These are phyloP conservation scores for Oenanthe oenanthe DNA, from an alignment of 2,113 vertebrate genomes.

Conservation along the genomic window DNA sequence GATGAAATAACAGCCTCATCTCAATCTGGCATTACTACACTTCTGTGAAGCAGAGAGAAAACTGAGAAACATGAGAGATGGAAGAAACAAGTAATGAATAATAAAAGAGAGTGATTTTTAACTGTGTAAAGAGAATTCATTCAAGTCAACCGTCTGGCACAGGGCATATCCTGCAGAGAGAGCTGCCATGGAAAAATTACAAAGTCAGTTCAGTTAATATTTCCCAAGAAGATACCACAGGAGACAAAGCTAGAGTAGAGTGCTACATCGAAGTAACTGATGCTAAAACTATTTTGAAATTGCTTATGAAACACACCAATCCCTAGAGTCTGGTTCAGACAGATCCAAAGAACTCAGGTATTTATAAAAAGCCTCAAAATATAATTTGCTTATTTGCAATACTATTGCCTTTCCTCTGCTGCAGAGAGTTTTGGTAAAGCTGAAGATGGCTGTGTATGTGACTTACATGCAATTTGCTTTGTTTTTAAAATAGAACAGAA, in stretches of 20 bases:
- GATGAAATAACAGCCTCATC: conserved; percentile 24
- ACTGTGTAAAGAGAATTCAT: conserved; percentile 54
- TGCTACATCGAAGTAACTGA: not conserved
- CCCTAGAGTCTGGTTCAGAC: not conserved
- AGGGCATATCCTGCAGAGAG: conserved; percentile 53
- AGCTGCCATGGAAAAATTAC: conserved; percentile 50
- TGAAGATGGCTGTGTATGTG: not conserved
- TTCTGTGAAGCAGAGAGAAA: conserved; percentile 1
- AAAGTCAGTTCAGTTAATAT: conserved; percentile 8
- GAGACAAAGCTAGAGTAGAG: not conserved
- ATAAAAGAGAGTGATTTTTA: conserved; percentile 64
- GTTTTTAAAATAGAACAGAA: not conserved
- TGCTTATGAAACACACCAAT: not conserved
- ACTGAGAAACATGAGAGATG: conserved; percentile 47
- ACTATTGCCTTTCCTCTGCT: not conserved
- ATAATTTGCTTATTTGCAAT: not conserved
- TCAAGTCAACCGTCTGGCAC: conserved; percentile 66
- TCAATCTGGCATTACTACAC: not conserved
- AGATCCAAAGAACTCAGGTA: not conserved
- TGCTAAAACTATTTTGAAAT: not conserved
- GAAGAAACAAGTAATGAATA: conserved; percentile 63
- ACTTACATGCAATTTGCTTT: not conserved
- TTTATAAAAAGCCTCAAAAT: not conserved
- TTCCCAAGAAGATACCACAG: conserved; percentile 44
- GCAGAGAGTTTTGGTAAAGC: not conserved